Conservation (phyloP, 2,888 invertebrate genomes). For the Melitaea athalia region DNA sequence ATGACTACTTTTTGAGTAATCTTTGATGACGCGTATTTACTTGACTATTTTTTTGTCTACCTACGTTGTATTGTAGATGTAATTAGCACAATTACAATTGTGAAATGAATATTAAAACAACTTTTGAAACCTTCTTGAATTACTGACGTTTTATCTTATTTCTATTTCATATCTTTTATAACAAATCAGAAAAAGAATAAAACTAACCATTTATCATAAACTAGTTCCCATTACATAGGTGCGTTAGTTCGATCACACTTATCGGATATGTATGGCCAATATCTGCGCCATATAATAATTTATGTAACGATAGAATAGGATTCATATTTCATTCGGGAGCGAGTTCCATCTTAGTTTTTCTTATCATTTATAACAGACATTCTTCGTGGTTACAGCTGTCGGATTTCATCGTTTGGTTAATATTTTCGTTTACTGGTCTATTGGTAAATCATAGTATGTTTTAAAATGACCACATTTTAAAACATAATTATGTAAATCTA, state of each 20-base stretch:
- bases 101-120: too few relatives aligned
- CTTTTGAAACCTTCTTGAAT: too few relatives aligned
- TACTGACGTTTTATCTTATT: too few relatives aligned
- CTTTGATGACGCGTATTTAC: too few relatives aligned
- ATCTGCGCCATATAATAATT: slow-evolving; percentile 25
- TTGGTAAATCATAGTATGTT: too few relatives aligned
- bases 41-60: too few relatives aligned
- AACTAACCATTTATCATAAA: neutral
- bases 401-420: neutral
- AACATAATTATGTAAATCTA: too few relatives aligned
- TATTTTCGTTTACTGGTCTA: neutral
- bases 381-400: neutral
- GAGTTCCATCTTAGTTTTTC: slow-evolving; percentile 12
- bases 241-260: neutral
- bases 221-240: neutral
- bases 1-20: too few relatives aligned
- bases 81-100: too few relatives aligned
- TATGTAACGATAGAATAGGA: slow-evolving; percentile 20
- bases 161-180: too few relatives aligned
- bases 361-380: neutral
- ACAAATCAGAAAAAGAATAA: neutral
- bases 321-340: slow-evolving; percentile 25
- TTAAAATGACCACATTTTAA: too few relatives aligned
- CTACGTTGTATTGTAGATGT: too few relatives aligned
- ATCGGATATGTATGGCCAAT: slow-evolving; percentile 17